Evolutionary conservation across 2,888 invertebrate species (phyloP), one percentile per base, ranked within the genome.

Genomic region (Microchrysa polita): DNA sequence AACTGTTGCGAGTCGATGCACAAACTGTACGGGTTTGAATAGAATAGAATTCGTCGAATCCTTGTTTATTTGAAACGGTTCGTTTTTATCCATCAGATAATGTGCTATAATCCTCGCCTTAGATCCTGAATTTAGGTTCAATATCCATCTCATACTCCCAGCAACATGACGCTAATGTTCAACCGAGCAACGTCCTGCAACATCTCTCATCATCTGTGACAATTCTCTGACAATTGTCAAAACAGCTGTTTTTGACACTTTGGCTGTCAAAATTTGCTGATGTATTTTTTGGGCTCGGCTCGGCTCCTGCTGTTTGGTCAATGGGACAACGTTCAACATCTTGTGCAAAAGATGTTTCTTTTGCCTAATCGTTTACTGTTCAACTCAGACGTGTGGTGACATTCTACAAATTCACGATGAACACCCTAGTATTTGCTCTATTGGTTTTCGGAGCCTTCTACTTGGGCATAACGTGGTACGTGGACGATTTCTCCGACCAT

Each of bases 391-490:
- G 20, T 42, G 5, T 57, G 69, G 23, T 18, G 16, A 14, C 16
- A 18, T n/a, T 27, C 10, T 10, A 57, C 34, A 48, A 67, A 27
- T 5, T 55, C 20, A 53, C 78, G 78, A 87, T 87, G 87, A 86
- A 83, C 78, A 82, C 83, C 27, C 80, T 86, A 77, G 76, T 86
- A 71, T 80, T 82, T 40, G 80, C 85, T 77, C 79, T 80, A 61
- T 73, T 83, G 42, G 78, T 85, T 74, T 80, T 81, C 76, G 78
- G 83, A 63, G 81, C 86, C 75, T 80, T 90, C 76, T 90, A 90
- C 81, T 89, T 88, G 73, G 87, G 87, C 79, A 88, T 90, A 78
- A 89, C 89, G 75, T 89, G 90, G 90, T 90, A 83, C 85, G 87
- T 81, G 79, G 23, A 18, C 27, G 27, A 34, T 34, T 40, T 18